Conservation (phyloP, 2,113 vertebrate species). For the Phrynosoma blainvillii region DNA sequence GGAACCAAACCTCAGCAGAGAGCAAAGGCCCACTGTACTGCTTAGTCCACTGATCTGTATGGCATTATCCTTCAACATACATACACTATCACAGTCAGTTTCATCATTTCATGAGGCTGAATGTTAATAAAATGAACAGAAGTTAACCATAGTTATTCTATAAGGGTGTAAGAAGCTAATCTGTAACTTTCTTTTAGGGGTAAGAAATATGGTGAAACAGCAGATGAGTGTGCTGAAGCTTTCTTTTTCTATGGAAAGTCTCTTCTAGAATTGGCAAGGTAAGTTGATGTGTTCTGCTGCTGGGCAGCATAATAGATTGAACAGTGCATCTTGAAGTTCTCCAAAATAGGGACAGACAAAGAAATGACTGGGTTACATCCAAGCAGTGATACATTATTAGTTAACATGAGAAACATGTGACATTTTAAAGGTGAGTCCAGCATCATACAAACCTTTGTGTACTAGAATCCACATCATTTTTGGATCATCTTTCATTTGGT, state of each 20-base stretch:
- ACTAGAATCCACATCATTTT: too few relatives aligned
- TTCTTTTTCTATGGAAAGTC: slow-evolving; percentile 96
- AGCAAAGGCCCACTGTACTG: too few relatives aligned
- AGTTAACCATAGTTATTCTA: neutral
- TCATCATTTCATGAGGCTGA: neutral
- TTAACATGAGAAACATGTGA: too few relatives aligned
- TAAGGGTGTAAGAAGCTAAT: neutral
- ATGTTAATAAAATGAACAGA: neutral
- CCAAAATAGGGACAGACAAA: neutral
- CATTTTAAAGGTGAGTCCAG: too few relatives aligned
- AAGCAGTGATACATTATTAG: too few relatives aligned
- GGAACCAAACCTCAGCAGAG: too few relatives aligned
- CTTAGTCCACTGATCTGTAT: neutral
- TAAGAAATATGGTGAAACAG: slow-evolving; percentile 93
- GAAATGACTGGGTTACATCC: neutral
- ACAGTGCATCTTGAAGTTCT: neutral
- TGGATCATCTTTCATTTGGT: too few relatives aligned
- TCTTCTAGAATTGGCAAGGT: slow-evolving; percentile 95
- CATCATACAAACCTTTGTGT: too few relatives aligned
- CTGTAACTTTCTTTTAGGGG: slow-evolving; percentile 77
- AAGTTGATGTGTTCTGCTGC: slow-evolving; percentile 10
- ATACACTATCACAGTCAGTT: neutral
- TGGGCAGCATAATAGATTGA: neutral
- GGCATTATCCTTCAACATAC: neutral
- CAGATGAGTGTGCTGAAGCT: slow-evolving; percentile 95